These are phyloP conservation scores for Pammene fasciana DNA, from an alignment of 2,888 invertebrate species.

Conservation along the genomic window DNA sequence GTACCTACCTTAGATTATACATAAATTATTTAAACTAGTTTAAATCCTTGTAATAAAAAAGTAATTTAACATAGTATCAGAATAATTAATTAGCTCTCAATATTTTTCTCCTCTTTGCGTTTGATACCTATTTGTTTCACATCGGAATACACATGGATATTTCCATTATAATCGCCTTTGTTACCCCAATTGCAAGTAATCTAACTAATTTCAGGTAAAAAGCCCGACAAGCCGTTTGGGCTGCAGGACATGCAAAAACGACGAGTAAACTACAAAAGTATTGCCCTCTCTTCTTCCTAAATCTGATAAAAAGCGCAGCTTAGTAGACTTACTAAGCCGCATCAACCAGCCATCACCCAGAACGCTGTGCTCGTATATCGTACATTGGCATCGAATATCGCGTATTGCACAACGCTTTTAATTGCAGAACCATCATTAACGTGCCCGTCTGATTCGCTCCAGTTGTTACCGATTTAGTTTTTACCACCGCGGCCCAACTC, in stretches of 20 bases:
- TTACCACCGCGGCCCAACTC: constrained; percentile 69
- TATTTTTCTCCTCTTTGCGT: too few species aligned
- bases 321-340: too few species aligned
- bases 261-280: background rate
- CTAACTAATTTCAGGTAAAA: too few species aligned
- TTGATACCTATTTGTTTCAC: too few species aligned
- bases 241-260: background rate
- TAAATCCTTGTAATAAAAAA: too few species aligned
- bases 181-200: too few species aligned
- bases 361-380: background rate
- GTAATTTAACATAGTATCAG: too few species aligned
- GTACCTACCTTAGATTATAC: too few species aligned
- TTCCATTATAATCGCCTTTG: too few species aligned
- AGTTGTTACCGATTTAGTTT: constrained; percentile 81
- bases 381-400: constrained; percentile 49
- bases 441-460: constrained; percentile 78
- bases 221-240: background rate
- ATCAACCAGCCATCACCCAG: background rate
- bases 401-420: constrained; percentile 77
- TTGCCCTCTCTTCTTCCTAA: background rate
- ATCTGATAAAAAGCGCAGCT: background rate
- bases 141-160: too few species aligned
- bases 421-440: constrained; percentile 73
- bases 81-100: too few species aligned
- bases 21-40: too few species aligned